Base-by-base conservation (phyloP, 1,140 invertebrate genomes). In the Drosophila arawakana region DNA sequence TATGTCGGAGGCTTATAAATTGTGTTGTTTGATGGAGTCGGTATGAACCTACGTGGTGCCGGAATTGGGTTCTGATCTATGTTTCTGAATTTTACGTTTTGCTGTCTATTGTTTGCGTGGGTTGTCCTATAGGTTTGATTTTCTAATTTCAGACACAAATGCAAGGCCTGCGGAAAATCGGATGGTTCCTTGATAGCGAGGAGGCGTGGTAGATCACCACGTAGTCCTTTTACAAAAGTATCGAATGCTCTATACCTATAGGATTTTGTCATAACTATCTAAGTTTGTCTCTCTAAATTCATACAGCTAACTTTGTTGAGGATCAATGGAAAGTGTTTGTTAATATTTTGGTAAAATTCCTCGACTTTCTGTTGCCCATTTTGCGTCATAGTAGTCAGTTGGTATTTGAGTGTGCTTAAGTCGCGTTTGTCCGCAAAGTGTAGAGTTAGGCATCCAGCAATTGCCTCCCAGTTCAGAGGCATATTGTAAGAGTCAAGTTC, bases 331-430 rank as follows among this genome's bases (percentile, higher is more conserved):
- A 55, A 8, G 25, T 74, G 57, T 54, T 55, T 59, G 10, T 55
- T 61, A 61, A 76, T 74, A 67, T 6, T 3, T 10, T 62, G 58
- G 55, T 74, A 57, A 30, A 68, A 69, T 15, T 65, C n/a, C n/a
- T n/a, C n/a, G n/a, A n/a, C n/a, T n/a, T 43, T 7, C n/a, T 67
- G 63, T 10, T 65, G 41, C 13, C 21, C 15, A 9, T 54, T 54
- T 37, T 44, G 41, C n/a, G 10, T 44, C n/a, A 44, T 44, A 1
- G n/a, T 44, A 1, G 41, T 44, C 3, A 44, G 9, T 13, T 44
- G 41, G 10, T 44, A 44, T 8, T 44, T 6, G 8, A 44, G 3
- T 1, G 41, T 44, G 11, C 41, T 44, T 4, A 44, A 4, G 41
- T 44, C 41, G 0, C 41, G 41, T 44, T 44, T 44, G 41, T 44